Base-by-base conservation (phyloP, 2,888 invertebrate genomes). In the Chaetogeoica ovagalla region DNA sequence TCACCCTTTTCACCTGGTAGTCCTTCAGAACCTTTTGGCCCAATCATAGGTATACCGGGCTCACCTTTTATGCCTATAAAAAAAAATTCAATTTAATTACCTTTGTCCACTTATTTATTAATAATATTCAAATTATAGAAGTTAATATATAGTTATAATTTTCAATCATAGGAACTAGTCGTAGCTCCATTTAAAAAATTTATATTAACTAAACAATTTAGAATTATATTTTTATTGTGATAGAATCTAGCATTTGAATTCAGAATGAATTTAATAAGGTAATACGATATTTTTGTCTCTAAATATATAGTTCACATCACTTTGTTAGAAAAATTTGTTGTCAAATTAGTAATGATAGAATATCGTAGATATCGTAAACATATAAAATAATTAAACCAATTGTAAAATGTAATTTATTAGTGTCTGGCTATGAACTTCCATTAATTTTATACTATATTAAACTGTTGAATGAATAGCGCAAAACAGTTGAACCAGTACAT, bases 51-150 rank as follows among this genome's bases (percentile, higher is more conserved):
- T 73, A 90, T 88, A 65, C 93, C 93, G 15, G 89, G 84, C 86
- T 93, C 93, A 84, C 93, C 93, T 87, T 93, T 93, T 19, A 86
- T 86, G 75, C 93, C 93, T 86, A 57, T 30, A 79, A 19, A 55
- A 8, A 21, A 59, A 21, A 59, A 7, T 59, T 59, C 13, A 48
- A 55, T 55, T 19, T 55, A 1, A 55, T 3, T 3, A 59, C 21
- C 21, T 21, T 9, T 6, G 9, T 59, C 3, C 21, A 4, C 21
- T 59, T 21, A 59, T 59, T 7, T 0, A 21, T 59, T 3, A 2
- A 59, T 21, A 21, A 21, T 11, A 48, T 43, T 57, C 8, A 59
- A 9, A 59, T 59, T n/a, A 59, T n/a, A 7, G n/a, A 59, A 9
- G 9, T 59, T 59, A 21, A 57, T 11, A 48, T 48, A 11, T 48